Percentiles rank a stretch among this genome's conserved stretches.
phyloP scores from a whole-genome alignment of 2,888 invertebrate genomes.

The Spialia ferax region DNA sequence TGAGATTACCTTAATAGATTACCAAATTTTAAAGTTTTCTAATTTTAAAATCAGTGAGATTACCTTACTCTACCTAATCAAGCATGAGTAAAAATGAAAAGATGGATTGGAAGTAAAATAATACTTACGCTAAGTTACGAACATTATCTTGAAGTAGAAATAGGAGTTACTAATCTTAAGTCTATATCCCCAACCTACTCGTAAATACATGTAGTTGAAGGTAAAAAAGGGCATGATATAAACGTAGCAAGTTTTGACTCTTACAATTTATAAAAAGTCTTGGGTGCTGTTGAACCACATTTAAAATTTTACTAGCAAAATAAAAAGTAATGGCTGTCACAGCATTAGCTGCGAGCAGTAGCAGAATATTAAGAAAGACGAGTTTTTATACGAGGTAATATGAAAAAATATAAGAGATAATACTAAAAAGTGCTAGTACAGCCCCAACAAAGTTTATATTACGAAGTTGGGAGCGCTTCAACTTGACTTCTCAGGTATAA shows the following conservation, averaged over 20 bases:
- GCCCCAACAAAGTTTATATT: conserved; percentile 42
- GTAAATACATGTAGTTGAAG: no score
- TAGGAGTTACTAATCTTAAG: no score
- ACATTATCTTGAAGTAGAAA: no score
- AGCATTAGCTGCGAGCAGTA: neutral
- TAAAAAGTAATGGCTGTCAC: neutral
- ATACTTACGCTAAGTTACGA: no score
- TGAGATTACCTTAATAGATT: no score
- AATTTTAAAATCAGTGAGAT: no score
- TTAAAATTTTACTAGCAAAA: neutral
- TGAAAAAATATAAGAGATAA: neutral
- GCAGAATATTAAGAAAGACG: neutral
- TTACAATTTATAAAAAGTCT: neutral
- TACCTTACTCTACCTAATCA: no score
- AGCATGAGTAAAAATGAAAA: no score
- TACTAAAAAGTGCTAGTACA: neutral
- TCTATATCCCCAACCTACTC: no score
- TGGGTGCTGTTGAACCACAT: neutral
- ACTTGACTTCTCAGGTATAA: conserved; percentile 32
- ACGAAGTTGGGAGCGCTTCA: conserved; percentile 34
- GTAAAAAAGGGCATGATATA: no score
- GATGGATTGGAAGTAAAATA: no score
- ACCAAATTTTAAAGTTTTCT: no score
- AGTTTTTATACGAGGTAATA: conserved; percentile 1
- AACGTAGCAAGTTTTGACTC: neutral